These are phyloP conservation scores for Blastobasis adustella DNA, from an alignment of 2,888 invertebrate species.

Conservation along the genomic window DNA sequence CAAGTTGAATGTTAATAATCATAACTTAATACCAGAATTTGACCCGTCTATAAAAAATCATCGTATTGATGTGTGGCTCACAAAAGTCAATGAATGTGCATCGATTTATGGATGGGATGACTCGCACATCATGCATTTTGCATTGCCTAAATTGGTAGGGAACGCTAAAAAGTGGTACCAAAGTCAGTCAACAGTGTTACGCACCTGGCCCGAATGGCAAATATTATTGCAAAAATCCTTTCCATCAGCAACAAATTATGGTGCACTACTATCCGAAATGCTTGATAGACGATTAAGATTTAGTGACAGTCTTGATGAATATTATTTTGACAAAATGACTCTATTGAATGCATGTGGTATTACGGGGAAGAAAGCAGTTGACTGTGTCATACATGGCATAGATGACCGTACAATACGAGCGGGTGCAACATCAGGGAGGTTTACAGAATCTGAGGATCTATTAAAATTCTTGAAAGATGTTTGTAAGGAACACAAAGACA, in stretches of 20 bases:
- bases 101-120: constrained; percentile 13
- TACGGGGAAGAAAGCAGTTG: constrained; percentile 10
- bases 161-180: constrained; percentile 15
- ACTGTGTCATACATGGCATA: constrained; percentile 6
- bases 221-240: constrained; percentile 3
- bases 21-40: constrained; percentile 1
- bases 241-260: constrained; percentile 13
- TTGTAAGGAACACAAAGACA: constrained; percentile 4
- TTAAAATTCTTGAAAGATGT: constrained; percentile 12
- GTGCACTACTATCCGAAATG: constrained; percentile 15
- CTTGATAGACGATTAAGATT: constrained; percentile 4
- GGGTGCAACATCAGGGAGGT: constrained; percentile 8
- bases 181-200: constrained; percentile 11
- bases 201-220: constrained; percentile 16
- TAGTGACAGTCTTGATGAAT: constrained; percentile 12
- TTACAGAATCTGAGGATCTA: constrained; percentile 10
- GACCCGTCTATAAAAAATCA: constrained; percentile 6
- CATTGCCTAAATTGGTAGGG: constrained; percentile 15
- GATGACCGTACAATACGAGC: constrained; percentile 7
- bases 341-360: constrained; percentile 14
- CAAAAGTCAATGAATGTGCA: constrained; percentile 13
- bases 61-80: constrained; percentile 9
- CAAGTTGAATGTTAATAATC: no score
- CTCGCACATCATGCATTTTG: constrained; percentile 5
- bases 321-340: constrained; percentile 7